Base-by-base conservation (phyloP, 2,113 vertebrate genomes). In the Gopherus flavomarginatus region DNA sequence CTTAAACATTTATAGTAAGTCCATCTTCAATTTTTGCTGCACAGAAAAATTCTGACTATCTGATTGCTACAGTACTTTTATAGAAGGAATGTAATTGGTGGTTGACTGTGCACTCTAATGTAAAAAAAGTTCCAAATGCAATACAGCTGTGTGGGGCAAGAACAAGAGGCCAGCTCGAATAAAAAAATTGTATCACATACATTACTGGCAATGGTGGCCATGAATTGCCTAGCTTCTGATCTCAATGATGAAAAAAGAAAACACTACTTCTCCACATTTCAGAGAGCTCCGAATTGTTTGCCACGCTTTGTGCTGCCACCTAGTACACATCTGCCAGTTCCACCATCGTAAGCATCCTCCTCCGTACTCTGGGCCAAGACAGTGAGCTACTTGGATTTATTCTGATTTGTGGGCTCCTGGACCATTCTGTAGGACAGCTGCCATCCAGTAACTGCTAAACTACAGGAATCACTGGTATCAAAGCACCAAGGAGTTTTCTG, bases 351-450 rank as follows among this genome's bases (percentile, higher is more conserved):
- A 89, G 89, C 54, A 92, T 93, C 93, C 81, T 75, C 44, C 29
- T 75, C 83, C 90, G 21, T 86, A 78, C 86, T 86, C 52, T 85
- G 50, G 72, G 89, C 93, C 94, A 97, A 89, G 79, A 88, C 8
- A 86, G 44, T 86, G 96, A 95, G 93, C 90, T 80, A 96, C 95
- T 95, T 96, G 91, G 93, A 95, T 38, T 38, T 38, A 72, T 72
- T 72, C 86, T 95, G 89, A 86, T 17, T 96, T 94, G 72, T 85
- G 89, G 50, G 79, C 85, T 97, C 94, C 59, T 96, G 83, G 88
- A 97, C 93, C 92, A 75, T 83, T 77, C 81, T 92, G 57, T 90
- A 90, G 84, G 93, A 96, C 83, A 94, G 85, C 87, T 97, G 92
- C 88, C 94, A 97, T 88, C 44, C 92, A 88, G 54, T 93, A 90